Percentiles rank a stretch among this genome's conserved stretches.
Evolutionary conservation across 2,797 vertebrate genomes (phyloP).

Genomic region (Coregonus suidteri): DNA sequence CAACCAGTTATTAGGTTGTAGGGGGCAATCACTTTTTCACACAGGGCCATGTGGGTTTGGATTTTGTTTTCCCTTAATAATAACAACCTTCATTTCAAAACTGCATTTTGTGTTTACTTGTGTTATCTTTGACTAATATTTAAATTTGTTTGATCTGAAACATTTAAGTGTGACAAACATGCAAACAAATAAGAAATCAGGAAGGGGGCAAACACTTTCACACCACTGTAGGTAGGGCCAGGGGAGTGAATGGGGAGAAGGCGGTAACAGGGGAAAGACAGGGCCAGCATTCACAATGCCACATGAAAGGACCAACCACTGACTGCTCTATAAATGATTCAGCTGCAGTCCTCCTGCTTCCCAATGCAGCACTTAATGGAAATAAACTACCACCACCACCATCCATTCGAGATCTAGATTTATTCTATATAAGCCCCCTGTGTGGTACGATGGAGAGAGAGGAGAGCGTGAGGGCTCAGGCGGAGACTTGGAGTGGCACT

Average conservation of each 20-base stretch:
- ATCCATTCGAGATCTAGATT: not conserved
- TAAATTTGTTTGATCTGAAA: no score
- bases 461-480: not conserved
- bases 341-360: not conserved
- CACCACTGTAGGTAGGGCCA: not conserved
- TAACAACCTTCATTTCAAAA: no score
- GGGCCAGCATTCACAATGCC: constrained; percentile 8
- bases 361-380: constrained; percentile 6
- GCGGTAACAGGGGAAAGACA: not conserved
- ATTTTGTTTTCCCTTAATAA: no score
- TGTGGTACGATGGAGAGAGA: not conserved
- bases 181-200: no score
- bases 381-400: not conserved
- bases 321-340: constrained; percentile 10
- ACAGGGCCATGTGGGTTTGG: no score
- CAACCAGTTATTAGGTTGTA: no score
- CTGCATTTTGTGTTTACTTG: no score
- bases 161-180: no score
- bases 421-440: not conserved
- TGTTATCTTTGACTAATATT: no score
- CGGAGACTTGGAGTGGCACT: not conserved
- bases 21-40: no score
- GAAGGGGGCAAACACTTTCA: no score
- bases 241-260: not conserved
- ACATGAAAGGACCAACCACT: constrained; percentile 15